phyloP scores from a whole-genome alignment of 2,113 vertebrate genomes.

The Elgaria multicarinata region DNA sequence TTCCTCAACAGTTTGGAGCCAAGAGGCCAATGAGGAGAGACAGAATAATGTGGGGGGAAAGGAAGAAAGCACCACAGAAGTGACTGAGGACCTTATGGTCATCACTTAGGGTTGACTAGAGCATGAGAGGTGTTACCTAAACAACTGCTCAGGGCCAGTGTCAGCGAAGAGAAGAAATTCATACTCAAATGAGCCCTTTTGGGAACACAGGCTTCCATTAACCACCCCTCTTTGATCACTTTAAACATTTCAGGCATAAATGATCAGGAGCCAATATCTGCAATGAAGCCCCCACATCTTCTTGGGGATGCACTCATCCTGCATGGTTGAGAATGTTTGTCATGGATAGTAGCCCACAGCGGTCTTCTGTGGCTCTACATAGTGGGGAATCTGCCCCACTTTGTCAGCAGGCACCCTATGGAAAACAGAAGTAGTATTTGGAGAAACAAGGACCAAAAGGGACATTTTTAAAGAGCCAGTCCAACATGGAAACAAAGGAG shows the following conservation, averaged over 20 bases:
- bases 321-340: background rate
- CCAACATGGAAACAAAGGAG: conserved; percentile 72
- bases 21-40: background rate
- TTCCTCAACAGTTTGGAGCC: background rate
- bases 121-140: background rate
- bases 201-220: background rate
- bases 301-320: background rate
- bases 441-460: conserved; percentile 62
- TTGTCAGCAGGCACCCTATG: conserved; percentile 62
- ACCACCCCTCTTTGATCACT: background rate
- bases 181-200: background rate
- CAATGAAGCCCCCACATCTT: background rate
- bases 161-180: background rate
- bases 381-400: conserved; percentile 53
- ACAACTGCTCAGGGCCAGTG: background rate
- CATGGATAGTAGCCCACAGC: background rate
- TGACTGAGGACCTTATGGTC: background rate
- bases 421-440: conserved; percentile 56
- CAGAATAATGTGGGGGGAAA: background rate
- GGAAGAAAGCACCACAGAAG: background rate
- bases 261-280: background rate
- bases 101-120: background rate
- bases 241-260: background rate
- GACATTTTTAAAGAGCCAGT: conserved; percentile 61
- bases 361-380: conserved; percentile 62